A percentile compares a stretch with the other conserved stretches of the same genome.
Evolutionary conservation across 2,888 invertebrate genomes (phyloP).

Genomic region (Trichogramma dendrolimi): DNA sequence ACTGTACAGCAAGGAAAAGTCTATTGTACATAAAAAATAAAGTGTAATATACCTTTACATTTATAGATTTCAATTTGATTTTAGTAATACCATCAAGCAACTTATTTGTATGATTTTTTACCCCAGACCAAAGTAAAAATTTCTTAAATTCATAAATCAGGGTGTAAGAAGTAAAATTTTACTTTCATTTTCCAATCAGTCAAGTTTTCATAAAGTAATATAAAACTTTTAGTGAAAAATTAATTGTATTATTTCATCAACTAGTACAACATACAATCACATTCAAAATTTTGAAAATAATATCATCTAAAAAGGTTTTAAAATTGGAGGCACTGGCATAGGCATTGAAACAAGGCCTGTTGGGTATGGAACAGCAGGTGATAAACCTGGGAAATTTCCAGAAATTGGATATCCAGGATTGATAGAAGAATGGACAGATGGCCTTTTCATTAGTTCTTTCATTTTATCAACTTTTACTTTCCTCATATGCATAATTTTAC

Average conservation of each 20-base stretch:
- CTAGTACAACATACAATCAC: too few species aligned
- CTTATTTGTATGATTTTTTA: too few species aligned
- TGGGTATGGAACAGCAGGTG: slow-evolving; percentile 62
- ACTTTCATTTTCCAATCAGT: too few species aligned
- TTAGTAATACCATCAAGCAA: too few species aligned
- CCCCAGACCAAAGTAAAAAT: too few species aligned
- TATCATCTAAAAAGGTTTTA: slow-evolving; percentile 25
- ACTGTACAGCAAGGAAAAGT: slow-evolving; percentile 15
- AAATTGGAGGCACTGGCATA: slow-evolving; percentile 57
- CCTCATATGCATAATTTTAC: slow-evolving; percentile 74
- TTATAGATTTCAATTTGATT: neutral
- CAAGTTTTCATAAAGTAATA: too few species aligned
- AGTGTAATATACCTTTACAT: neutral
- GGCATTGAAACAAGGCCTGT: slow-evolving; percentile 74
- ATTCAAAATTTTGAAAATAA: neutral
- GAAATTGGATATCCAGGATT: slow-evolving; percentile 40
- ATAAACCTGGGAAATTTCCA: slow-evolving; percentile 53
- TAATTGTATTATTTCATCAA: too few species aligned
- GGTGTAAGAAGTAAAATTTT: too few species aligned
- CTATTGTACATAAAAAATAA: slow-evolving; percentile 25
- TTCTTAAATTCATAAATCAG: too few species aligned
- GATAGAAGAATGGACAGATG: slow-evolving; percentile 43
- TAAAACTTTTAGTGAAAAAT: too few species aligned
- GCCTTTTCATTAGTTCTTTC: slow-evolving; percentile 64
- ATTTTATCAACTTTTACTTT: slow-evolving; percentile 93